These are phyloP conservation scores for Nomada ferruginata DNA, from an alignment of 2,888 invertebrate genomes.

Conservation along the genomic window DNA sequence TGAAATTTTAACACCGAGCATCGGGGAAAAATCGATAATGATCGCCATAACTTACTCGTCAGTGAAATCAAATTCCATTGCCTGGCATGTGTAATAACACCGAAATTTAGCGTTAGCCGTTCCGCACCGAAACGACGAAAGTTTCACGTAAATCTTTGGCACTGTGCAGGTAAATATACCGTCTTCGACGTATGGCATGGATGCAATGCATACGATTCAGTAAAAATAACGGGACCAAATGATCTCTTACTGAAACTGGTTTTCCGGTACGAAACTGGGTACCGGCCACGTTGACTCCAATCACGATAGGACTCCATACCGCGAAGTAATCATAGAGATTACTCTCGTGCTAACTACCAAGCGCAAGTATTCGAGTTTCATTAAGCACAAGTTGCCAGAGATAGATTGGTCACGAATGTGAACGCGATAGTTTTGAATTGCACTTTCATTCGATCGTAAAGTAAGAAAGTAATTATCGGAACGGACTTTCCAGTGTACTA, in stretches of 20 bases:
- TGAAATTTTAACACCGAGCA: not conserved
- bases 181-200: slow-evolving; percentile 34
- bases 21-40: not conserved
- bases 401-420: slow-evolving; percentile 23
- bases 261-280: slow-evolving; percentile 57
- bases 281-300: slow-evolving; percentile 39
- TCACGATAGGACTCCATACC: slow-evolving; percentile 21
- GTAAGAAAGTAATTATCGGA: slow-evolving; percentile 10
- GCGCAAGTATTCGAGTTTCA: not conserved
- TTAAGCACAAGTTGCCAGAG: not conserved
- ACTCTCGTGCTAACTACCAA: slow-evolving; percentile 8
- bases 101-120: slow-evolving; percentile 3
- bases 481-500: not conserved
- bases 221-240: slow-evolving; percentile 69
- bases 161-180: slow-evolving; percentile 9
- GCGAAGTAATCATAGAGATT: slow-evolving; percentile 37
- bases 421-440: not conserved
- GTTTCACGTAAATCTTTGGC: slow-evolving; percentile 29
- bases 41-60: not conserved
- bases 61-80: not conserved
- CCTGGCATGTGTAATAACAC: not conserved
- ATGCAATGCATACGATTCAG: slow-evolving; percentile 48
- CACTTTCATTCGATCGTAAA: slow-evolving; percentile 19
- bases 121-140: slow-evolving; percentile 40
- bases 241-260: slow-evolving; percentile 68